Conservation (phyloP, 2,797 vertebrate species). For the Myiotriccus ornatus region DNA sequence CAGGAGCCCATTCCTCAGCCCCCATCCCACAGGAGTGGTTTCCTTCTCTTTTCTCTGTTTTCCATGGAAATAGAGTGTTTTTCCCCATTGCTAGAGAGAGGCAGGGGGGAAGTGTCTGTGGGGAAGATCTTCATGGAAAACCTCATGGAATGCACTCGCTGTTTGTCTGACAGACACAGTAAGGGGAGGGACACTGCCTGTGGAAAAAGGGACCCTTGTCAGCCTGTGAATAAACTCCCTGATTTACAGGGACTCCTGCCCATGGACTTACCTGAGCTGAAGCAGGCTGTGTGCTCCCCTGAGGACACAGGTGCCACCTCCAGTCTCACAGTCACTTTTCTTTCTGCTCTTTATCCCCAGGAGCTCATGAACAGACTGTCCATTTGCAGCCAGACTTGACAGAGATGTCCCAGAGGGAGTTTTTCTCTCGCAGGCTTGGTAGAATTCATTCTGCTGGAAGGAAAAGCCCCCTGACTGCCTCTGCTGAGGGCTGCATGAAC, state of each 20-base stretch:
- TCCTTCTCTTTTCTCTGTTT: neutral
- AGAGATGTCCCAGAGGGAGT: neutral
- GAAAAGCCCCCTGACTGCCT: neutral
- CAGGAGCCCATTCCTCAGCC: neutral
- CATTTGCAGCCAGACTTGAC: neutral
- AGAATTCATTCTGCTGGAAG: neutral
- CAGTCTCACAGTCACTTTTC: neutral
- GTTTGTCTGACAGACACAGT: neutral
- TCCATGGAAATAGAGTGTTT: neutral
- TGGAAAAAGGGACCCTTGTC: neutral
- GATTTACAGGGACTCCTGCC: neutral
- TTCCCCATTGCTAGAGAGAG: neutral
- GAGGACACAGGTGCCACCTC: neutral
- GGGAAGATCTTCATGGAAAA: neutral
- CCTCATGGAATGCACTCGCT: fast-evolving
- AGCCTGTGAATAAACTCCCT: neutral
- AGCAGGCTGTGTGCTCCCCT: neutral
- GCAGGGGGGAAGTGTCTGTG: neutral
- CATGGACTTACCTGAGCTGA: neutral
- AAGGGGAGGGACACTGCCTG: neutral
- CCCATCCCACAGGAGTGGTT: neutral
- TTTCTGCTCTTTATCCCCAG: neutral
- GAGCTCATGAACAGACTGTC: neutral
- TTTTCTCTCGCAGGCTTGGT: neutral
- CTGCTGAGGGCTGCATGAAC: neutral